Evolutionary conservation across 2,113 vertebrate genomes (phyloP).

Genomic region (Myotis brandtii): DNA sequence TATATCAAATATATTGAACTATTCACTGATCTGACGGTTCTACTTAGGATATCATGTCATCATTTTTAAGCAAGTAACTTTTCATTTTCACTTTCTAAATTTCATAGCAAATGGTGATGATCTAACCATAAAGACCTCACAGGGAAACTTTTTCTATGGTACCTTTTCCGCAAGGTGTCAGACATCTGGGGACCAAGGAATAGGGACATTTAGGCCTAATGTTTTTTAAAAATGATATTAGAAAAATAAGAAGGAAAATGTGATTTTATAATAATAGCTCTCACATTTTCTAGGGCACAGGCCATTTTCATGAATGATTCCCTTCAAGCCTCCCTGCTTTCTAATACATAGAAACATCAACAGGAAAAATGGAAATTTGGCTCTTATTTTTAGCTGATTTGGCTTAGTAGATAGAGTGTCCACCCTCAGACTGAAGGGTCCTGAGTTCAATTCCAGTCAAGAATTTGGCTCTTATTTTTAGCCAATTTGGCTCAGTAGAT

Average conservation of each 20-base stretch:
- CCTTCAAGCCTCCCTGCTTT: not conserved
- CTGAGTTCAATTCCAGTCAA: no score
- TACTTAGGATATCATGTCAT: not conserved
- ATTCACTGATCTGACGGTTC: slow-evolving; percentile 3
- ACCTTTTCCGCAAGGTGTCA: slow-evolving; percentile 23
- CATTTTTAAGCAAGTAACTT: slow-evolving; percentile 34
- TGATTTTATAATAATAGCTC: slow-evolving; percentile 10
- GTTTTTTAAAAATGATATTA: slow-evolving; percentile 21
- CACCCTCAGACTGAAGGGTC: no score
- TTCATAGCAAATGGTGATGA: not conserved
- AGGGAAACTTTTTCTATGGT: not conserved
- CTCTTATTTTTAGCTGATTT: not conserved
- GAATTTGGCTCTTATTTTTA: not conserved
- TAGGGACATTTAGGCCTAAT: not conserved
- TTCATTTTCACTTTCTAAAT: slow-evolving; percentile 26
- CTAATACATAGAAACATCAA: not conserved
- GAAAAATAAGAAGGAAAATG: slow-evolving; percentile 37
- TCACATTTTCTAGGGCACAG: slow-evolving; percentile 50
- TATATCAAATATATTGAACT: not conserved
- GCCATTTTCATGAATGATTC: slow-evolving; percentile 33
- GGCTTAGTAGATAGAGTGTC: no score
- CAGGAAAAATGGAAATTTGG: not conserved
- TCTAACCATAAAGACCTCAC: not conserved
- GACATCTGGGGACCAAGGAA: not conserved
- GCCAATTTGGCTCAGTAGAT: no score